Percentiles rank a stretch among this genome's conserved stretches.
Conservation (phyloP, 53 echinoderm and acorn worm species). For the Zoroaster sp. region DNA sequence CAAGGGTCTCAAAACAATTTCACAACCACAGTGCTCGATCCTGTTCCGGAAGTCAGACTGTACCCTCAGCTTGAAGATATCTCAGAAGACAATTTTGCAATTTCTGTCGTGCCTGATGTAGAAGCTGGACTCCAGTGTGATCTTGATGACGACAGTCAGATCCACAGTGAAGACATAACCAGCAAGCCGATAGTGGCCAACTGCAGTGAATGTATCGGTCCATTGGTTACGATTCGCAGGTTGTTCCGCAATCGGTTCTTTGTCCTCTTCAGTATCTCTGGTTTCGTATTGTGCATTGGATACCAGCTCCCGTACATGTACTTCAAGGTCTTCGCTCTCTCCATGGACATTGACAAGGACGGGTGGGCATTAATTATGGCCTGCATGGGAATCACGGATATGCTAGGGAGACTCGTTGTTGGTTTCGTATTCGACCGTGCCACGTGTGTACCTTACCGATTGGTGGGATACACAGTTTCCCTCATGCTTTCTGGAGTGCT, state of each 20-base stretch:
- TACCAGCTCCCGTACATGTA: constrained; percentile 96
- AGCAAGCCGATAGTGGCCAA: background rate
- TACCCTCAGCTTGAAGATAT: background rate
- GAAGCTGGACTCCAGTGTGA: background rate
- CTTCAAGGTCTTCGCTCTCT: constrained; percentile 86
- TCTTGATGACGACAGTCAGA: background rate
- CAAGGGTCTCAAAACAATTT: constrained; percentile 1
- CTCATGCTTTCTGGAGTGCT: constrained; percentile 65
- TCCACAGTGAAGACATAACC: background rate
- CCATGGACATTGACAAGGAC: constrained; percentile 63
- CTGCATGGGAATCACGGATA: constrained; percentile 88
- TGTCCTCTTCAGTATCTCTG: constrained; percentile 78
- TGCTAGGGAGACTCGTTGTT: constrained; percentile 76
- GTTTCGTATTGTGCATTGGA: constrained; percentile 85
- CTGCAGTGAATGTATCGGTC: background rate
- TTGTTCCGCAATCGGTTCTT: constrained; percentile 85
- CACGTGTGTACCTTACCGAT: constrained; percentile 66
- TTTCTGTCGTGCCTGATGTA: background rate
- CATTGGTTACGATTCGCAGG: constrained; percentile 32
- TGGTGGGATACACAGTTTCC: constrained; percentile 67
- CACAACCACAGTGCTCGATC: background rate
- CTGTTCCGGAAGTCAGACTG: background rate
- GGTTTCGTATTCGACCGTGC: constrained; percentile 83
- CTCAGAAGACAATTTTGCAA: background rate
- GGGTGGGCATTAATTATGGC: constrained; percentile 84